Base-by-base conservation (phyloP, 2,113 vertebrate species). In the Proterorhinus semilunaris region DNA sequence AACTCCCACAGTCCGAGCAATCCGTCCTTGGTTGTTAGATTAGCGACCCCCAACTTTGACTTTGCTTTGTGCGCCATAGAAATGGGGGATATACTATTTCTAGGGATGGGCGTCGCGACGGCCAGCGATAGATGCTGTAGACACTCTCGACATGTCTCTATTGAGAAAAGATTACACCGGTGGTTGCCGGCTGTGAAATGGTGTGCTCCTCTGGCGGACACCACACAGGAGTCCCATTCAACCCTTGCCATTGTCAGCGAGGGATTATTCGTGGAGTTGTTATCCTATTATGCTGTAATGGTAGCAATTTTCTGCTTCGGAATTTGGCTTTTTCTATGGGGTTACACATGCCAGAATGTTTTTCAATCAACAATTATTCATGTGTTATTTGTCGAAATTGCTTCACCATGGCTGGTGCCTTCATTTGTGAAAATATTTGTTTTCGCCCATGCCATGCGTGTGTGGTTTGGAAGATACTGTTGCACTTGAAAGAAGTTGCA, bases 241-340 rank as follows among this genome's bases (percentile, higher is more conserved):
- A 66, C 82, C 68, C 84, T 16, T 66, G 16, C 80, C 83, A 89
- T 91, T 90, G 86, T 91, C 83, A 66, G 87, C 43, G 1, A 12
- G 53, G 91, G 93, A 93, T 93, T 93, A 91, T 81, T 88, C 81
- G 83, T 81, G 5, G 82, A 86, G 88, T 92, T 94, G 92, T 91
- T 92, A 88, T 87, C 91, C 89, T 80, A 92, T 93, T 94, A 90
- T 76, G 78, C 76, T 74, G 66, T 91, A 90, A 87, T 93, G 81
- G 76, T 72, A 61, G 80, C 91, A 88, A 92, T 87, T 81, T 77
- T 90, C 89, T 93, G 89, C 90, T 85, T 89, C 80, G 79, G 78
- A 90, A 84, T 87, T 81, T 84, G 57, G 54, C 74, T 53, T 82
- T 83, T 89, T 86, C 74, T 63, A 13, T 6, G 16, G 57, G 66